Base-by-base conservation (phyloP, 1,140 invertebrate species). In the Leptoteleia sp. region DNA sequence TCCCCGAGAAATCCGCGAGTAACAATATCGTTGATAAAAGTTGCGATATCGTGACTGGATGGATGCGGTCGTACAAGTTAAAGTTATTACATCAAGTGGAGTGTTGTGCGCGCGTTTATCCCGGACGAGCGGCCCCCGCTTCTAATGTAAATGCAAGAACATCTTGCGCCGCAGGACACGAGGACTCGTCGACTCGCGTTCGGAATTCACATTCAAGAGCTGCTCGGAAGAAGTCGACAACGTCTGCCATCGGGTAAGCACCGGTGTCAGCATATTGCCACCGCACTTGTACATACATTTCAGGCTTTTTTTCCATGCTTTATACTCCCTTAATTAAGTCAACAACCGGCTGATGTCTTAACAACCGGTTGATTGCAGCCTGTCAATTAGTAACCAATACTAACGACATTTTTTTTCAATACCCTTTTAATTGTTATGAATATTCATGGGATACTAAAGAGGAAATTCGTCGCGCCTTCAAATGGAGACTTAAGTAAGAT, bases 131-230 rank as follows among this genome's bases (percentile, higher is more conserved):
- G 22, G 22, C 6, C 62, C 55, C 40, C 72, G 55, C 47, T 67
- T 76, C 72, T 40, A 68, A 76, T 62, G 64, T 70, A 76, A 76
- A 76, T 68, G 55, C 48, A 50, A 15, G 7, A 76, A 48, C 62
- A 68, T 68, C 55, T 68, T 76, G 37, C 54, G 62, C 62, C 62
- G 62, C 62, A 65, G 72, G 62, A 76, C 64, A 76, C 7, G 27
- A 62, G 55, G 64, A 61, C 45, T 61, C 11, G 42, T 62, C 47
- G 45, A 68, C 13, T 54, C 43, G 48, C 55, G 38, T 61, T n/a
- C 48, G 61, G 52, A 76, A 76, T 67, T 76, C 59, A 29, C 47
- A 33, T 47, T 73, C 47, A 55, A 76, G 72, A 50, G 40, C 47
- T 54, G 31, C 22, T 52, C 11, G 17, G 35, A 75, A 48, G 70